Evolutionary conservation across 2,888 invertebrate genomes (phyloP).

Genomic region (Pristionchus maxplancki): DNA sequence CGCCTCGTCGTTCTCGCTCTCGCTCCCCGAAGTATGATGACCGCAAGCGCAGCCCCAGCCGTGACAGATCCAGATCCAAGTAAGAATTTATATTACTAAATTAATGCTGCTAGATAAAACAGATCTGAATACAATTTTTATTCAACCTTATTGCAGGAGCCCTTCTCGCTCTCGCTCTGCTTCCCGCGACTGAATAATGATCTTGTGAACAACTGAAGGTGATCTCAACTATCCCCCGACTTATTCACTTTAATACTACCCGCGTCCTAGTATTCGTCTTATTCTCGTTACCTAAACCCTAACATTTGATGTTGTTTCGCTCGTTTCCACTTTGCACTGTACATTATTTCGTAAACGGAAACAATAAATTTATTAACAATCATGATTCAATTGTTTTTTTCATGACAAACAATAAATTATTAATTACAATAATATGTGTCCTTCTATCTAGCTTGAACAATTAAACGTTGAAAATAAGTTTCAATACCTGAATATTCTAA

Average conservation of each 20-base stretch:
- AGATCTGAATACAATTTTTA: neutral
- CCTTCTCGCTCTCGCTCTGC: slow-evolving; percentile 54
- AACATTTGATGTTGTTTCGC: slow-evolving; percentile 27
- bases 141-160: slow-evolving; percentile 49
- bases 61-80: slow-evolving; percentile 43
- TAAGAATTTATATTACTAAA: neutral
- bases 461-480: too few species aligned
- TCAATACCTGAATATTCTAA: too few species aligned
- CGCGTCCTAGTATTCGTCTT: neutral
- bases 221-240: slow-evolving; percentile 7
- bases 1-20: slow-evolving; percentile 50
- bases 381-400: too few species aligned
- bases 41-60: slow-evolving; percentile 49
- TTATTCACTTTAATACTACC: slow-evolving; percentile 42
- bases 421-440: too few species aligned
- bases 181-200: slow-evolving; percentile 48
- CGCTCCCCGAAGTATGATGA: slow-evolving; percentile 54
- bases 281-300: neutral
- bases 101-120: neutral
- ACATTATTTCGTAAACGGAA: too few species aligned
- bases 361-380: too few species aligned
- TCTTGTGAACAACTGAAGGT: slow-evolving; percentile 13
- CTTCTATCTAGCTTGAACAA: too few species aligned
- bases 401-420: too few species aligned
- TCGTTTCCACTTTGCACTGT: slow-evolving; percentile 39